Conservation (phyloP, 2,888 invertebrate genomes). For the Eumerus sabulonum region DNA sequence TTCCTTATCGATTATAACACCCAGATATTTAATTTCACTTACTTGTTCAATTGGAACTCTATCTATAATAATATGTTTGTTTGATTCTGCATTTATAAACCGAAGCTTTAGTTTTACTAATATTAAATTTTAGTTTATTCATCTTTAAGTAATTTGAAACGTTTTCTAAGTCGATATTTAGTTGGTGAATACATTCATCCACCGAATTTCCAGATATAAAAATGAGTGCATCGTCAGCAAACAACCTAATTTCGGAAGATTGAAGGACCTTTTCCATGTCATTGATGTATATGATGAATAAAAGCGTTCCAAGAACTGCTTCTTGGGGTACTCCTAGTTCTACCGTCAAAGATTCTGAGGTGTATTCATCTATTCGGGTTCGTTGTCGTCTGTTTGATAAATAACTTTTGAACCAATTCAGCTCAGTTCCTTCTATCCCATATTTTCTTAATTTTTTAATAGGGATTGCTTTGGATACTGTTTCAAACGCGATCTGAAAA, state of each 20-base stretch:
- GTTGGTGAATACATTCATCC: constrained; percentile 31
- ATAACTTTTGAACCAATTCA: constrained; percentile 22
- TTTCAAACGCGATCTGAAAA: constrained; percentile 8
- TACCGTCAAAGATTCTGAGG: constrained; percentile 2
- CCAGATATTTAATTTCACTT: no score
- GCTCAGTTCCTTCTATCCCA: constrained; percentile 8
- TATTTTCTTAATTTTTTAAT: constrained; percentile 13
- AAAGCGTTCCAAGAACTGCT: constrained; percentile 23
- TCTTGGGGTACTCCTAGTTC: constrained; percentile 43
- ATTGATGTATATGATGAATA: constrained; percentile 32
- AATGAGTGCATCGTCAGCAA: constrained; percentile 36
- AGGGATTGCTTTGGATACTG: constrained; percentile 8
- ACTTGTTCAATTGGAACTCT: no score
- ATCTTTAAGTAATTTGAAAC: no score
- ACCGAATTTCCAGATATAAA: constrained; percentile 16
- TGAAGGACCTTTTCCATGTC: constrained; percentile 18
- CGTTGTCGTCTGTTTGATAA: constrained; percentile 15
- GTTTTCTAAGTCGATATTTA: constrained; percentile 10
- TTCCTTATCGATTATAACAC: no score
- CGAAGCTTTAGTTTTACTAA: no score
- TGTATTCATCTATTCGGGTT: neutral
- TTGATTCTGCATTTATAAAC: no score
- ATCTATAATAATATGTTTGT: no score
- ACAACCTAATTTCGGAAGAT: constrained; percentile 1
- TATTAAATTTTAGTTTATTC: constrained; percentile 25